A percentile compares a stretch with the other conserved stretches of the same genome.
Evolutionary conservation across 1,140 invertebrate genomes (phyloP).

Genomic region (Cephus cinctus): DNA sequence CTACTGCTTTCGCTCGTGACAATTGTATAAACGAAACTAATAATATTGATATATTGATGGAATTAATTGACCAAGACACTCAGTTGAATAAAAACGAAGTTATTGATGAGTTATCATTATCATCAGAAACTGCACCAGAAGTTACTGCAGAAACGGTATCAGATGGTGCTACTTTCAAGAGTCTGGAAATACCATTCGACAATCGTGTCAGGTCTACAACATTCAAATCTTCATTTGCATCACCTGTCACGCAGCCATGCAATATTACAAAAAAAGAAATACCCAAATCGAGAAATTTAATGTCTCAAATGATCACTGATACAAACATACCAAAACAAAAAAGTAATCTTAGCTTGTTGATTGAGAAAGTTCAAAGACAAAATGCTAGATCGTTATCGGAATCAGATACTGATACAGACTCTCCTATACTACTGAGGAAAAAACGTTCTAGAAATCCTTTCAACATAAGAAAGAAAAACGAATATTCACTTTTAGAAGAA

Average conservation of each 20-base stretch:
- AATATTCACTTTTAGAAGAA: constrained; percentile 1
- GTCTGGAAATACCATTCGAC: not conserved
- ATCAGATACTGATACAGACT: constrained; percentile 28
- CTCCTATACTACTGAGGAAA: not conserved
- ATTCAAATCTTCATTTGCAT: not conserved
- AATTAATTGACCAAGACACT: constrained; percentile 15
- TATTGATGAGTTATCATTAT: not conserved
- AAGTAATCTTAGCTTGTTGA: constrained; percentile 36
- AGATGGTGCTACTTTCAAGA: not conserved
- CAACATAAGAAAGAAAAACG: constrained; percentile 8
- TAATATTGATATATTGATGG: constrained; percentile 18
- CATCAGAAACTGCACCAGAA: not conserved
- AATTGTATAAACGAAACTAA: constrained; percentile 2
- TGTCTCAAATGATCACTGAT: not conserved
- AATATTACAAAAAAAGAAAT: not conserved
- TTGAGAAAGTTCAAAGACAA: constrained; percentile 30
- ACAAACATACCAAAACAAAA: constrained; percentile 16
- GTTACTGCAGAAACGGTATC: not conserved
- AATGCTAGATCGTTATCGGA: constrained; percentile 25
- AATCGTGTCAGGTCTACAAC: no score
- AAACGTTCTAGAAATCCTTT: constrained; percentile 32
- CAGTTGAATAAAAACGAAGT: not conserved
- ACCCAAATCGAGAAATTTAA: not conserved
- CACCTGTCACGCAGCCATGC: not conserved
- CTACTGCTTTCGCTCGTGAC: not conserved